These are phyloP conservation scores for Helicoverpa armigera DNA, from an alignment of 1,140 invertebrate species.

Conservation along the genomic window DNA sequence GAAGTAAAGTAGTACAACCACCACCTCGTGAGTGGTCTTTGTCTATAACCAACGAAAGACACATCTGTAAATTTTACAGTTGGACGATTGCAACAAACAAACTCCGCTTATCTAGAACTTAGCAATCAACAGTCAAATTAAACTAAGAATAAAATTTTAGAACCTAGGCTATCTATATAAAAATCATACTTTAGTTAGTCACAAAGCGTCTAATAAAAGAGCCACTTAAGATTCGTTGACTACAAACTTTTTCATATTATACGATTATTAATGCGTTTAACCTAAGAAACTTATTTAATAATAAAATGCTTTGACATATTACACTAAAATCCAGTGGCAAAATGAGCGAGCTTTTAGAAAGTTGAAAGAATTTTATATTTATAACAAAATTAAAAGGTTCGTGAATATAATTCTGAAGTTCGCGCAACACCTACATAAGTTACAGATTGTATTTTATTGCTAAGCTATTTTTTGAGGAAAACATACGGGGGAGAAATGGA, in stretches of 20 bases:
- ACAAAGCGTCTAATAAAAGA: background rate
- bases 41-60: no score
- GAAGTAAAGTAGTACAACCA: no score
- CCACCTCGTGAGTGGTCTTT: no score
- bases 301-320: background rate
- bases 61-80: no score
- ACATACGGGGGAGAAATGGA: background rate
- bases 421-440: background rate
- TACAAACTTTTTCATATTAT: background rate
- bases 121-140: no score
- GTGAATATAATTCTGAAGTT: constrained; percentile 1
- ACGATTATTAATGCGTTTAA: background rate
- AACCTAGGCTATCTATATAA: no score
- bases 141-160: no score
- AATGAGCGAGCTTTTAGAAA: background rate
- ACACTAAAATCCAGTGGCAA: background rate
- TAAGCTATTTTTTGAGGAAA: background rate
- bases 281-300: background rate
- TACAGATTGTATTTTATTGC: background rate
- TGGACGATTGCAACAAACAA: no score
- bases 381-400: constrained; percentile 7
- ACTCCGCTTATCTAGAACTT: no score
- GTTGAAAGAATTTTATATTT: background rate
- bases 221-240: background rate
- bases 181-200: no score